Base-by-base conservation (phyloP, 2,113 vertebrate species). In the Puffinus mauretanicus region DNA sequence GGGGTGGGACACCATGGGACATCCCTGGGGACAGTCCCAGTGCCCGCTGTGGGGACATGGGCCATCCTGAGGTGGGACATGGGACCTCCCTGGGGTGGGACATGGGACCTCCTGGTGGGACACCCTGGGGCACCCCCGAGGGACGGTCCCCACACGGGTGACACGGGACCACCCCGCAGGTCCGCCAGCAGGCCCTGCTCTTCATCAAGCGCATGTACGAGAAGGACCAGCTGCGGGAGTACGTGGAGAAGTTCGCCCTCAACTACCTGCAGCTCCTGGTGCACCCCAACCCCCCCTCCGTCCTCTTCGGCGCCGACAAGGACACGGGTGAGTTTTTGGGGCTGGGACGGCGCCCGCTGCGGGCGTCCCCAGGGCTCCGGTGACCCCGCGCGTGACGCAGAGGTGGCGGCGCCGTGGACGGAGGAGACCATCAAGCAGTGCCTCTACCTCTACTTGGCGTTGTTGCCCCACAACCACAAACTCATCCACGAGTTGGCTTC, bases 141-240 rank as follows among this genome's bases (percentile, higher is more conserved):
- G 40, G 40, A 40, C 40, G 40, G 40, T 66, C 79, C 52, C 34
- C 4, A 3, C 4, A 1, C 4, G 1, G 12, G 32, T 57, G 84
- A 49, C 64, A 19, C 6, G 13, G 5, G 7, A 2, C 5, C 2
- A 8, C 18, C 13, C 44, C 34, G 0, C 84, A 99, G 99, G 99
- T 99, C 57, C 98, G 99, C 9, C 98, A 99, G 58, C 99, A 98
- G 27, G 99, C 99, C 3, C 95, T 99, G 81, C 97, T 98, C 22
- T 99, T 99, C 95, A 99, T 99, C 83, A 99, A 99, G 96, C 97
- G 98, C 10, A 98, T 99, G 98, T 99, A 99, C 7, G 99, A 99
- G 97, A 99, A 99, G 90, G 99, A 99, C 8, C 99, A 99, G 34
- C 98, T 99, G 29, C 97, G 99, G 9, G 99, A 99, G 73, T 99